A percentile compares a stretch with the other conserved stretches of the same genome.
These are phyloP conservation scores for Triplophysa dalaica DNA, from an alignment of 2,113 vertebrate genomes.

Conservation along the genomic window DNA sequence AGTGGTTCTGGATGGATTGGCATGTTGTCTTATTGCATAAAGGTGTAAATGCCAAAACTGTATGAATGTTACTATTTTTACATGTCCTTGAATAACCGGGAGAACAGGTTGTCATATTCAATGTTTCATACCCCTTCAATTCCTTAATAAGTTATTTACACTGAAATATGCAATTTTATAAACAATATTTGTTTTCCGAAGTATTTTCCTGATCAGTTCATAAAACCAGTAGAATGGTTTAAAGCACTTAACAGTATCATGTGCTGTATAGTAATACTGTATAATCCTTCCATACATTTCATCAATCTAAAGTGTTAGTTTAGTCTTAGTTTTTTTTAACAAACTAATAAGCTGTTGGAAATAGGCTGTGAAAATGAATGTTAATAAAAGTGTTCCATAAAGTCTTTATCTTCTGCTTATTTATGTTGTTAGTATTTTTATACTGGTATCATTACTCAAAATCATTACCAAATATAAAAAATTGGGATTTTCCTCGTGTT, in stretches of 20 bases:
- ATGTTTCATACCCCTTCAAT: background rate
- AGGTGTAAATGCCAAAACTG: background rate
- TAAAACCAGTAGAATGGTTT: background rate
- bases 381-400: slow-evolving; percentile 5
- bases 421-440: background rate
- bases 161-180: background rate
- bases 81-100: background rate
- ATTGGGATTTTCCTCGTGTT: too few species aligned
- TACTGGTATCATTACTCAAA: background rate
- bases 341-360: slow-evolving; percentile 7
- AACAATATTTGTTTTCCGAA: background rate
- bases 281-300: slow-evolving; percentile 3
- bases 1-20: background rate
- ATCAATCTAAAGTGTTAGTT: background rate
- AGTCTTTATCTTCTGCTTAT: background rate
- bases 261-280: background rate
- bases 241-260: background rate
- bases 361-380: background rate
- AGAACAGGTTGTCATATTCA: background rate
- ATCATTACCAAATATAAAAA: too few species aligned
- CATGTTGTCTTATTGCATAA: background rate
- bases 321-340: background rate
- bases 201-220: background rate
- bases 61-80: background rate
- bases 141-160: background rate